These are phyloP conservation scores for Halcyon badia DNA, from an alignment of 2,797 vertebrate species.

Conservation along the genomic window DNA sequence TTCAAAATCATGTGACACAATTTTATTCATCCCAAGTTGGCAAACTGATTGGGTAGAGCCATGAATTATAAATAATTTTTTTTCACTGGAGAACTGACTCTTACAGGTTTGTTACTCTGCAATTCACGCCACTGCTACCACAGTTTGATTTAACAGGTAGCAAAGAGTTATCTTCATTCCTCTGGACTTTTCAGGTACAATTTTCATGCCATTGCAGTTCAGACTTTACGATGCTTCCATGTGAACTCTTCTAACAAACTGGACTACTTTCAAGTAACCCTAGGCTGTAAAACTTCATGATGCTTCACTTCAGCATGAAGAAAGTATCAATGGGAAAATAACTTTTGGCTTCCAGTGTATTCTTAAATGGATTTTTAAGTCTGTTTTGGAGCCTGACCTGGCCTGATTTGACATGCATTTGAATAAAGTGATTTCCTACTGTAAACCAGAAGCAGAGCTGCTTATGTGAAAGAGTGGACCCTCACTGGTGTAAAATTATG, in stretches of 20 bases:
- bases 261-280: not conserved
- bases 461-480: not conserved
- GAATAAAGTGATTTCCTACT: not conserved
- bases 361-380: not conserved
- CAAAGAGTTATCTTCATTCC: not conserved
- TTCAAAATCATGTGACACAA: not conserved
- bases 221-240: not conserved
- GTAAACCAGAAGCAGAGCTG: not conserved
- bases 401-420: not conserved
- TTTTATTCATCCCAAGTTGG: not conserved
- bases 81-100: not conserved
- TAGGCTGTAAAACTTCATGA: not conserved
- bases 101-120: not conserved
- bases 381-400: not conserved
- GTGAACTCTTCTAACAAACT: not conserved
- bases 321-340: not conserved
- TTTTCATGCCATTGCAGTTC: not conserved
- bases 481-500: not conserved
- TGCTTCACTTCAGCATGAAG: not conserved
- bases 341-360: not conserved
- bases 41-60: not conserved
- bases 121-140: not conserved
- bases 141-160: not conserved
- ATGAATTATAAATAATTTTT: not conserved
- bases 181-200: not conserved